Percentiles rank a stretch among this genome's conserved stretches.
Evolutionary conservation across 2,888 invertebrate species (phyloP).

Genomic region (Argynnis bischoffii): DNA sequence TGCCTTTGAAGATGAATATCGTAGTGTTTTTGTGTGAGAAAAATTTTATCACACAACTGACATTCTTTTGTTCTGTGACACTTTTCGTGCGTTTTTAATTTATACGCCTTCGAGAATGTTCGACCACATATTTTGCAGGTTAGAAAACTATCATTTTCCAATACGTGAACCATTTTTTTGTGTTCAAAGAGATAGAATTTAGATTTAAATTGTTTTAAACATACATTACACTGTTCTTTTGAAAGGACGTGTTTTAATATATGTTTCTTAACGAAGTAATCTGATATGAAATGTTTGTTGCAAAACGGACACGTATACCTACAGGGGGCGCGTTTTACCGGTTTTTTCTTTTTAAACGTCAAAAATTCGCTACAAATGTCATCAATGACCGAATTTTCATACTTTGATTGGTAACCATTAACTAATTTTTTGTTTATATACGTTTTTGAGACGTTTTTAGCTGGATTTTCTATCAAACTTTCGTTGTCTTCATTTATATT

Average conservation of each 20-base stretch:
- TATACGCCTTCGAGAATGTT: conserved; percentile 48
- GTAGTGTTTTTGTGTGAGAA: conserved; percentile 52
- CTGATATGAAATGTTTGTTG: conserved; percentile 66
- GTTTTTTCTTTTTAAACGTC: conserved; percentile 61
- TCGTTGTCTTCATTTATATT: conserved; percentile 35
- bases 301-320: conserved; percentile 65
- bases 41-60: conserved; percentile 60
- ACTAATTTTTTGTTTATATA: conserved; percentile 52
- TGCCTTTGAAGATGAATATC: conserved; percentile 65
- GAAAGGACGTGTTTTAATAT: conserved; percentile 57
- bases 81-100: conserved; percentile 52
- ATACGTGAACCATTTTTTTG: conserved; percentile 57
- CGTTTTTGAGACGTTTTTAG: conserved; percentile 51
- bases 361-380: conserved; percentile 67
- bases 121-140: conserved; percentile 61
- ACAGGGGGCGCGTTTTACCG: conserved; percentile 31
- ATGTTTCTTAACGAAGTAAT: conserved; percentile 66
- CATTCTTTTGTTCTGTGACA: conserved; percentile 57
- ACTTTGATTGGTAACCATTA: conserved; percentile 55
- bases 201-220: conserved; percentile 54
- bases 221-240: conserved; percentile 53
- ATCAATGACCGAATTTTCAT: conserved; percentile 28
- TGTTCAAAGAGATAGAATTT: conserved; percentile 69
- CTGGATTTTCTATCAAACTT: conserved; percentile 44
- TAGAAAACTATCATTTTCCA: conserved; percentile 45